A percentile compares a stretch with the other conserved stretches of the same genome.
These are phyloP conservation scores for Chrysemys picta DNA, from an alignment of 2,113 vertebrate species.

Conservation along the genomic window DNA sequence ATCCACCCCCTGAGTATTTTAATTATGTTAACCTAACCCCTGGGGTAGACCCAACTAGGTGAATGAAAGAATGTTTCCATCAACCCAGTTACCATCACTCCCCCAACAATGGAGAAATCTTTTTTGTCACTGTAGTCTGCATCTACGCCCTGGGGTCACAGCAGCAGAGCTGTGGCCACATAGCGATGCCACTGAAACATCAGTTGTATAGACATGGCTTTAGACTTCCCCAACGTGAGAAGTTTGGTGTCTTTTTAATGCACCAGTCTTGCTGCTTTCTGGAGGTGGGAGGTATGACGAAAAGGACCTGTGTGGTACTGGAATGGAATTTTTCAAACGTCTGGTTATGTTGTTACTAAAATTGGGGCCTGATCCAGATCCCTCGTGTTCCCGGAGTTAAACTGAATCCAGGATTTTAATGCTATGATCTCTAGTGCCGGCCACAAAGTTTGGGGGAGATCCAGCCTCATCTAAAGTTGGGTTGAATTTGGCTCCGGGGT, in stretches of 20 bases:
- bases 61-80: background rate
- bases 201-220: background rate
- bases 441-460: rapidly evolving
- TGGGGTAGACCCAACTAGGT: background rate
- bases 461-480: rapidly evolving
- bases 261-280: background rate
- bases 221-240: background rate
- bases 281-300: rapidly evolving
- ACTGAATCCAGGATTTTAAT: rapidly evolving
- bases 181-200: background rate
- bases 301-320: rapidly evolving
- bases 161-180: background rate
- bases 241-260: rapidly evolving
- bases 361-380: background rate
- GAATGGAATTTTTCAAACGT: rapidly evolving
- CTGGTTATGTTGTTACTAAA: background rate
- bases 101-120: background rate
- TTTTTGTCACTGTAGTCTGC: background rate
- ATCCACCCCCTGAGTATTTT: background rate
- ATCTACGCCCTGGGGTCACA: background rate
- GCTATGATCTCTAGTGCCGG: rapidly evolving
- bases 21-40: background rate
- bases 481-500: background rate
- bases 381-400: rapidly evolving
- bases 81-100: background rate